phyloP scores from a whole-genome alignment of 2,113 vertebrate species.

The Cromileptes altivelis region DNA sequence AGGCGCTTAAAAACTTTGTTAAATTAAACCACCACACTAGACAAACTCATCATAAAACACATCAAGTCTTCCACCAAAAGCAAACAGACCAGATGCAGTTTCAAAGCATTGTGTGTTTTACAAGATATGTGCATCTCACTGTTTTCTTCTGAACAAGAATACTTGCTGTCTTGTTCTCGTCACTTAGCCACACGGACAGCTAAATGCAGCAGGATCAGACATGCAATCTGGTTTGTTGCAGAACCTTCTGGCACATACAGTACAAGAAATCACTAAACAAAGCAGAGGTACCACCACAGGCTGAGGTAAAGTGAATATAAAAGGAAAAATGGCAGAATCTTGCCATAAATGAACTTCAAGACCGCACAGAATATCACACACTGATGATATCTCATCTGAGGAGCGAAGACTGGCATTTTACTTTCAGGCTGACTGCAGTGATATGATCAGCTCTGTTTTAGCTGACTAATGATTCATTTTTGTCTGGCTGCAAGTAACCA shows the following conservation, averaged over 20 bases:
- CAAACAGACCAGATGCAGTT: neutral
- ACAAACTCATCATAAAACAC: neutral
- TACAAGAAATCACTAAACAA: neutral
- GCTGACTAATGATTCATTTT: conserved; percentile 10
- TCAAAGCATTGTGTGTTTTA: neutral
- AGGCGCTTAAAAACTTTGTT: neutral
- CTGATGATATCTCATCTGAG: neutral
- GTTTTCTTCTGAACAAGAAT: neutral
- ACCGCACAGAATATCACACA: neutral
- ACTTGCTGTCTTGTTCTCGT: neutral
- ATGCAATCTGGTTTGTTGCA: neutral
- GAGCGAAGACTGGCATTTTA: neutral
- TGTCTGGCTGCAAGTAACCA: neutral
- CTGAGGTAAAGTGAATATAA: neutral
- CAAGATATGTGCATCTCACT: neutral
- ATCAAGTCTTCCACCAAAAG: neutral
- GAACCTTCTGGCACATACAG: neutral
- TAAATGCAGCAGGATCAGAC: neutral
- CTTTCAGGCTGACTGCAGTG: neutral
- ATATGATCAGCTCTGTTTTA: conserved; percentile 12
- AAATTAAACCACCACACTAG: neutral
- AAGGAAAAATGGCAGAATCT: neutral
- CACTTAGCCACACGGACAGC: neutral
- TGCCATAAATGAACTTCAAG: neutral
- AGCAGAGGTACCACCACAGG: neutral